These are phyloP conservation scores for Pocillopora grandis DNA, from an alignment of 92 coral and sea anemone genomes.

Conservation along the genomic window DNA sequence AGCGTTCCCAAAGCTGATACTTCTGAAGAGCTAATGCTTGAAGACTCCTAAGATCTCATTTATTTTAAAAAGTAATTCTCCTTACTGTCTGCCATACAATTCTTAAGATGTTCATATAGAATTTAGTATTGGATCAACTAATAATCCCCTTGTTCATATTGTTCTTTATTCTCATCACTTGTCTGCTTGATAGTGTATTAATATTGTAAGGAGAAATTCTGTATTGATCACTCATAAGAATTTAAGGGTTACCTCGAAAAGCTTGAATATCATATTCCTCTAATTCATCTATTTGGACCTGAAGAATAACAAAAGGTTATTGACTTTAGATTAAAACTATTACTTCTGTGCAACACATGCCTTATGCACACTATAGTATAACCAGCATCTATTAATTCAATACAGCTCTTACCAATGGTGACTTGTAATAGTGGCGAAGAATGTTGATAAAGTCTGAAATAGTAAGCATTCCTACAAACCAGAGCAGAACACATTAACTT, in stretches of 20 bases:
- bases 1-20: too few relatives aligned
- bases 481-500: neutral
- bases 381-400: neutral
- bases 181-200: too few relatives aligned
- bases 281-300: conserved; percentile 97
- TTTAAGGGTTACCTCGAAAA: conserved; percentile 75
- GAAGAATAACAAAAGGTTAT: neutral
- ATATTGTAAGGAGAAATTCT: too few relatives aligned
- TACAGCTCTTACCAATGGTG: conserved; percentile 86
- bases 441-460: conserved; percentile 95
- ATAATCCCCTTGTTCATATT: too few relatives aligned
- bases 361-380: neutral
- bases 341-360: neutral
- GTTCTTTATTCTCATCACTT: too few relatives aligned
- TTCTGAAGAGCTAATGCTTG: too few relatives aligned
- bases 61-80: too few relatives aligned
- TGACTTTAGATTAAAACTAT: neutral
- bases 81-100: too few relatives aligned
- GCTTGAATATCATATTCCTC: conserved; percentile 94
- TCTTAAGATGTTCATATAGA: too few relatives aligned
- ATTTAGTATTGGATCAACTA: too few relatives aligned
- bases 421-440: conserved; percentile 87
- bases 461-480: conserved; percentile 86
- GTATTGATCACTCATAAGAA: too few relatives aligned
- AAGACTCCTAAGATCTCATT: too few relatives aligned